Base-by-base conservation (phyloP, 1,140 invertebrate genomes). In the Globodera rostochiensis region DNA sequence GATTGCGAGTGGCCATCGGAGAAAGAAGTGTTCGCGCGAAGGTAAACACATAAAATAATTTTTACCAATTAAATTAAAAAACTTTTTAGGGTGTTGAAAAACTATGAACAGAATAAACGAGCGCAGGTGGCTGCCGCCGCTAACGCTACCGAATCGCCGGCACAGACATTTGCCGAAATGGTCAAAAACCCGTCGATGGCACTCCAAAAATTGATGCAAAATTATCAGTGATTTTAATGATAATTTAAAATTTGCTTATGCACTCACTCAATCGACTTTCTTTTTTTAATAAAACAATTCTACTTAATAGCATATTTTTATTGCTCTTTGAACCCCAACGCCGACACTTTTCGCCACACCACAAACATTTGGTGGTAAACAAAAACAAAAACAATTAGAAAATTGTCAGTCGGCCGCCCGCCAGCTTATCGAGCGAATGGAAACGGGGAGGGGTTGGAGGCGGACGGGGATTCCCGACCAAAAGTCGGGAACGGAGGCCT, bases 1-100 rank as follows among this genome's bases (percentile, higher is more conserved):
- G 88, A 89, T 71, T 89, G 88, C 76, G 87, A 89, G 49, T 90
- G 87, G 86, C 88, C 88, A n/a, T 84, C 85, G 19, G 88, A 89
- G 79, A 90, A 90, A 73, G 88, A 89, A 80, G 88, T 89, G 25
- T 89, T 89, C 74, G 88, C 88, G 45, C 81, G 88, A 80, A 82
- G 88, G 88, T 88, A 77, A 50, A 47, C 53, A 60, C 19, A 36
- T 0, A 36, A 36, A 36, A 36, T 36, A 36, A 36, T 36, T 36
- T 36, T 36, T 3, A 6, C 36, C 8, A 80, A 57, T 21, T 36
- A 1, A 82, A 80, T 79, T 6, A 81, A 57, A 25, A 66, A 47
- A 53, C 86, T 88, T 80, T 80, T 80, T 25, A 89, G 88, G 78
- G 88, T 89, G 6, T 77, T 89, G 19, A 89, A 89, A 77, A 89